Conservation (phyloP, 2,888 invertebrate genomes). For the Trichogramma evanescens region DNA sequence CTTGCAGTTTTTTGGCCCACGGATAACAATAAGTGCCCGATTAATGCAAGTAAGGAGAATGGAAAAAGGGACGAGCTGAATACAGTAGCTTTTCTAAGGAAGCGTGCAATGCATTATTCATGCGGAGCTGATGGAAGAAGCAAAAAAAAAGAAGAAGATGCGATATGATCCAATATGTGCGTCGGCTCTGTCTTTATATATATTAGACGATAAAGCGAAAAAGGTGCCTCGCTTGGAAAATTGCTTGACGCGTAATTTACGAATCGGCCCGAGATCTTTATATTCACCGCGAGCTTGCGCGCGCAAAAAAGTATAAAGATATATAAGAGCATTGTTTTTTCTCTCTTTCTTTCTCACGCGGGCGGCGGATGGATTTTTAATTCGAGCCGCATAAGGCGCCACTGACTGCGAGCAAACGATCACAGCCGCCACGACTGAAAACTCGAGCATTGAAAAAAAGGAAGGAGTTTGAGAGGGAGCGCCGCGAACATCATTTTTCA, state of each 20-base stretch:
- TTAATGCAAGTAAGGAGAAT: constrained; percentile 21
- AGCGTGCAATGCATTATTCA: constrained; percentile 44
- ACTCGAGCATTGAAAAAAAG: too few relatives aligned
- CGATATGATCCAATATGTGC: constrained; percentile 48
- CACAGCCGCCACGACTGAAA: too few relatives aligned
- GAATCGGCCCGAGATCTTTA: constrained; percentile 9
- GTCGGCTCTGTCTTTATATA: constrained; percentile 9
- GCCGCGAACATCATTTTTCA: too few relatives aligned
- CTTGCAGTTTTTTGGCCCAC: not conserved
- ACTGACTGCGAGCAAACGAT: too few relatives aligned
- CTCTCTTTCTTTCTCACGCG: too few relatives aligned
- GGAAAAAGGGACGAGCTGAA: constrained; percentile 16
- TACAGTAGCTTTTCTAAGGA: constrained; percentile 24
- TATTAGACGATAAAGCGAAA: constrained; percentile 11
- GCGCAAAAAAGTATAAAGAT: too few relatives aligned
- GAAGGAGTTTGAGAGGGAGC: too few relatives aligned
- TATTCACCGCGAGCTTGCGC: not conserved
- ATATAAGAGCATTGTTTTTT: too few relatives aligned
- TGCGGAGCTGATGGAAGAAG: constrained; percentile 27
- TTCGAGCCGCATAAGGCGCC: too few relatives aligned
- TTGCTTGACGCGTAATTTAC: constrained; percentile 45
- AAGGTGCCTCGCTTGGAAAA: constrained; percentile 38
- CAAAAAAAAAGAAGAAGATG: constrained; percentile 32
- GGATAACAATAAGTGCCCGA: not conserved
- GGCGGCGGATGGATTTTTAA: too few relatives aligned